Conservation (phyloP, 2,888 invertebrate species). For the Hirtodrosophila duncani region DNA sequence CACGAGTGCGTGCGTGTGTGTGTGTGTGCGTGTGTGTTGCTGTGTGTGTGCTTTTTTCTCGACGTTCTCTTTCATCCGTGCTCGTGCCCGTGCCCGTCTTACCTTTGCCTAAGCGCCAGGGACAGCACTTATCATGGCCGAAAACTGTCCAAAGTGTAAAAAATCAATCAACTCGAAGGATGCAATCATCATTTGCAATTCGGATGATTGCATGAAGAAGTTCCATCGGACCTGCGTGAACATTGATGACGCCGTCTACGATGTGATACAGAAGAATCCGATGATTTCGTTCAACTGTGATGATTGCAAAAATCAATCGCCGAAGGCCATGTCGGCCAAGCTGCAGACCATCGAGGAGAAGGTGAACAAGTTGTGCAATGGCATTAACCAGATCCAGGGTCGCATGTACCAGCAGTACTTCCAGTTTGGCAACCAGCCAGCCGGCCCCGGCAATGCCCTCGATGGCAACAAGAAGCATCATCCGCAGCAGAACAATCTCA, state of each 20-base stretch:
- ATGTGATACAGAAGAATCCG: constrained; percentile 74
- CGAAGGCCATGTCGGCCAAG: constrained; percentile 68
- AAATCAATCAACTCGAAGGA: constrained; percentile 73
- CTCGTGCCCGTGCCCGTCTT: constrained; percentile 33
- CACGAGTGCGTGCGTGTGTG: background rate
- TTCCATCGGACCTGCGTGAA: constrained; percentile 74
- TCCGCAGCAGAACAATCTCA: constrained; percentile 72
- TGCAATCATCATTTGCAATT: constrained; percentile 69
- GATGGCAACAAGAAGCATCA: constrained; percentile 71
- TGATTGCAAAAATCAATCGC: constrained; percentile 73
- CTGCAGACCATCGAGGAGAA: constrained; percentile 74
- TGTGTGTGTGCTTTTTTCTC: constrained; percentile 26
- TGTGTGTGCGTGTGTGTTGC: constrained; percentile 18
- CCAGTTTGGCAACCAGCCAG: constrained; percentile 72
- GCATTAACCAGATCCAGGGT: constrained; percentile 75
- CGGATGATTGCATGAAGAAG: constrained; percentile 71
- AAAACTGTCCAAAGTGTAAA: constrained; percentile 75
- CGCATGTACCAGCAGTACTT: constrained; percentile 76
- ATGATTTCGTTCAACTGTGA: constrained; percentile 75
- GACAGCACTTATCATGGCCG: constrained; percentile 59
- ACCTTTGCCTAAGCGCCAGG: constrained; percentile 17
- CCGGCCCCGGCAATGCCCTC: constrained; percentile 48
- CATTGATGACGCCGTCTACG: constrained; percentile 71
- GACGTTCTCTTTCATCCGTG: constrained; percentile 29
- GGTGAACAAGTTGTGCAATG: constrained; percentile 74